phyloP scores from a whole-genome alignment of 2,888 invertebrate genomes.

The Aspidapion aeneum region DNA sequence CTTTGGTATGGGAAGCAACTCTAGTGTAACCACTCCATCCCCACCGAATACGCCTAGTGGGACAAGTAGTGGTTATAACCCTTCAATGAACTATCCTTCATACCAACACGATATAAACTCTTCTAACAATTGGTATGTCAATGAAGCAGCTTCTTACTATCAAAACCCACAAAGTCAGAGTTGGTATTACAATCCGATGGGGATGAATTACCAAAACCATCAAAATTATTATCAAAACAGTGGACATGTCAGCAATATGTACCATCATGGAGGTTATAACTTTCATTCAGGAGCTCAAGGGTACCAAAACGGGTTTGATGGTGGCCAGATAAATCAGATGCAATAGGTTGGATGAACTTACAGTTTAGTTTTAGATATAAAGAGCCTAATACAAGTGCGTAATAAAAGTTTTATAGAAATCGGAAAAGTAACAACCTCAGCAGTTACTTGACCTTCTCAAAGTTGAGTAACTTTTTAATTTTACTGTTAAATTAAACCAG shows the following conservation, averaged over 20 bases:
- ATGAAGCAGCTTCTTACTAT: slow-evolving; percentile 5
- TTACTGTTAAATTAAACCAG: too few species aligned
- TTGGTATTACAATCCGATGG: slow-evolving; percentile 11
- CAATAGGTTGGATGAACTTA: too few species aligned
- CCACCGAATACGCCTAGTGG: slow-evolving; percentile 4
- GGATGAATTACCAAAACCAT: slow-evolving; percentile 6
- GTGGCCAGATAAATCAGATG: slow-evolving; percentile 9
- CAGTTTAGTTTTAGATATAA: too few species aligned
- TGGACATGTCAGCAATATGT: slow-evolving; percentile 15
- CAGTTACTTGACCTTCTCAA: too few species aligned
- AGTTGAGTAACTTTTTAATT: too few species aligned
- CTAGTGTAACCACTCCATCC: slow-evolving; percentile 9
- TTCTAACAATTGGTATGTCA: slow-evolving; percentile 18
- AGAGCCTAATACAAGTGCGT: too few species aligned
- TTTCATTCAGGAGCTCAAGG: slow-evolving; percentile 5
- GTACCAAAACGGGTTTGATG: slow-evolving; percentile 13
- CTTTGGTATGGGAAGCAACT: slow-evolving; percentile 8
- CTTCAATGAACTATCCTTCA: not conserved
- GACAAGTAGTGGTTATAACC: not conserved
- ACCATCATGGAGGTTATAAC: slow-evolving; percentile 14
- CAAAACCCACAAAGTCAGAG: slow-evolving; percentile 5
- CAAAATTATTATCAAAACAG: slow-evolving; percentile 12
- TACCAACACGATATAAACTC: slow-evolving; percentile 10
- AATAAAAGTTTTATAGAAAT: too few species aligned
- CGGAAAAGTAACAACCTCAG: too few species aligned